Conservation (phyloP, 2,888 invertebrate genomes). For the Nipponacmea schrenckii region DNA sequence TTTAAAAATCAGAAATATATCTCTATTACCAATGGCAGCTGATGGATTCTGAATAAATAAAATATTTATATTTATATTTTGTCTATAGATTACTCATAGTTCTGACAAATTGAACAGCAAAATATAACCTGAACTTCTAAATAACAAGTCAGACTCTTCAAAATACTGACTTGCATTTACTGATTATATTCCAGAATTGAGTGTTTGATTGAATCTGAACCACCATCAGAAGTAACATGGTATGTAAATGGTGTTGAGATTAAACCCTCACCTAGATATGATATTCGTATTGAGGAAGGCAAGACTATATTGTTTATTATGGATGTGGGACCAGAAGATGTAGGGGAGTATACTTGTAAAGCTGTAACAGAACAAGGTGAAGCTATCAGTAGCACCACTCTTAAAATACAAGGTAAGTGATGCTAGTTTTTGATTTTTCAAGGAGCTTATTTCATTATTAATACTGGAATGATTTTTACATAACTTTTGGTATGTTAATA, state of each 20-base stretch:
- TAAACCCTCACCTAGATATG: slow-evolving; percentile 63
- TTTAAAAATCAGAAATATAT: no score
- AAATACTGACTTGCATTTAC: no score
- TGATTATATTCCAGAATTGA: slow-evolving; percentile 52
- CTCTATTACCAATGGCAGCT: no score
- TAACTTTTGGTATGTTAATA: no score
- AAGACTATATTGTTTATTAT: slow-evolving; percentile 61
- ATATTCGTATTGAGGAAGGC: slow-evolving; percentile 57
- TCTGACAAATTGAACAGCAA: no score
- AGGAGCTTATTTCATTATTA: no score
- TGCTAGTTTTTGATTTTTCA: neutral
- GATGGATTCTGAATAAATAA: no score
- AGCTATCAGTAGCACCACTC: slow-evolving; percentile 92
- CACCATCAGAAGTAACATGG: slow-evolving; percentile 67
- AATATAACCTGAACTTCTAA: no score
- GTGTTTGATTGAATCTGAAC: slow-evolving; percentile 59
- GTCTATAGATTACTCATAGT: no score
- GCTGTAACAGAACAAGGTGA: slow-evolving; percentile 93
- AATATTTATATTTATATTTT: no score
- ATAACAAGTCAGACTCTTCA: no score
- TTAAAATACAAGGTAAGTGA: slow-evolving; percentile 69
- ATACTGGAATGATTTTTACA: no score
- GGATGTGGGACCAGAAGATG: slow-evolving; percentile 82
- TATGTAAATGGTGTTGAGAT: slow-evolving; percentile 69
- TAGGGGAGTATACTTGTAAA: slow-evolving; percentile 94